Evolutionary conservation across 2,888 invertebrate species (phyloP), one percentile per base, ranked within the genome.

Genomic region (Mongoloraphidia duomilia): DNA sequence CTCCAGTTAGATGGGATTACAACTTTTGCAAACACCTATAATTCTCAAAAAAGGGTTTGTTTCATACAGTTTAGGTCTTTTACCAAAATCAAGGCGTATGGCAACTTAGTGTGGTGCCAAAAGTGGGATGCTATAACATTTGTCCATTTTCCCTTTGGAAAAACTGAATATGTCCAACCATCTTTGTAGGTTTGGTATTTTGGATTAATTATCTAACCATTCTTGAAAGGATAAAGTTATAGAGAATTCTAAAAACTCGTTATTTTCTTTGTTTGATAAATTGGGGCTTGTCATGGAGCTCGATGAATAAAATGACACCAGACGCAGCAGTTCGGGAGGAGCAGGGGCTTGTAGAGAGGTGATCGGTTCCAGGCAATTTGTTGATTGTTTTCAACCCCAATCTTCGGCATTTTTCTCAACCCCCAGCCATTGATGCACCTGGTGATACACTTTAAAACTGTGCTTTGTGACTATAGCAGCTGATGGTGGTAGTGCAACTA

Each of bases 71-170:
- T 49, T 49, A 33, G 38, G 35, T 38, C 43, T 45, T 45, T 49
- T 42, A 49, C n/a, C n/a, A 51, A 49, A 36, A 39, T 4, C 33
- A 49, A 46, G 35, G 49, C 38, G 45, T 48, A 51, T n/a, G 49
- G 49, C 34, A 51, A 41, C 34, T 51, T 51, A 4, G 49, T 42
- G 39, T 45, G 39, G 37, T 46, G 41, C 42, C 46, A 40, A 43
- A 51, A 46, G 44, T 51, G 49, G 11, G 49, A 49, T 35, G n/a
- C 37, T 34, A 51, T 40, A 42, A 46, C 36, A 17, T 45, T 14
- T 9, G 46, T 46, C 46, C 51, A 51, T 44, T 33, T 34, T 33
- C 40, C 34, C 35, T 41, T 39, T 34, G 44, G 36, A 11, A 44
- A 9, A 36, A 37, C 38, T 44, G 44, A 44, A 44, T 44, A 8